Evolutionary conservation across 2,888 invertebrate species (phyloP).

Genomic region (Ceraclea dissimilis): DNA sequence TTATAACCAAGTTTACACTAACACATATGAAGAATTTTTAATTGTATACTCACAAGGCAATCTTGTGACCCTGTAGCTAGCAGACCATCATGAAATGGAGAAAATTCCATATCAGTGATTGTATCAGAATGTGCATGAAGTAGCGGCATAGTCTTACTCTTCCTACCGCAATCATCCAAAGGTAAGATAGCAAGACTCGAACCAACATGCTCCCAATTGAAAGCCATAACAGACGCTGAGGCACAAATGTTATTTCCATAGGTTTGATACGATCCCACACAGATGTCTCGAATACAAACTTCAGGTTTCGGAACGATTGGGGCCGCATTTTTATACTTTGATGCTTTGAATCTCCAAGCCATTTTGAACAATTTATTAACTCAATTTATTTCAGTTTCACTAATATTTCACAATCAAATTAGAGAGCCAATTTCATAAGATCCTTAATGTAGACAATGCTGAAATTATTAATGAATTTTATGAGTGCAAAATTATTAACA

Average conservation of each 20-base stretch:
- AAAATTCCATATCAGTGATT: slow-evolving; percentile 91
- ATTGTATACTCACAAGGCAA: slow-evolving; percentile 61
- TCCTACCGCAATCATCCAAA: slow-evolving; percentile 80
- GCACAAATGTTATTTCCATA: slow-evolving; percentile 94
- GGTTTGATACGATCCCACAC: slow-evolving; percentile 87
- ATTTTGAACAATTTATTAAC: slow-evolving; percentile 38
- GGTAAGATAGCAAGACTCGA: slow-evolving; percentile 86
- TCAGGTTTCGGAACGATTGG: slow-evolving; percentile 94
- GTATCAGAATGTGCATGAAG: slow-evolving; percentile 83
- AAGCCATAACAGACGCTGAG: slow-evolving; percentile 89
- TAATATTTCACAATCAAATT: too few relatives aligned
- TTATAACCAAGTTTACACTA: too few relatives aligned
- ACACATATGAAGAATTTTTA: too few relatives aligned
- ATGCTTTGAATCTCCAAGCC: slow-evolving; percentile 96
- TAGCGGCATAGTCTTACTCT: slow-evolving; percentile 81
- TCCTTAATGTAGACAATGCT: too few relatives aligned
- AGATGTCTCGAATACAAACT: slow-evolving; percentile 81
- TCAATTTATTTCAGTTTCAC: too few relatives aligned
- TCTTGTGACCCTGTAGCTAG: slow-evolving; percentile 87
- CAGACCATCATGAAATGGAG: slow-evolving; percentile 90
- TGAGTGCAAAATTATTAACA: too few relatives aligned
- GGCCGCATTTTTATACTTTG: slow-evolving; percentile 96
- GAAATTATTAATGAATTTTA: too few relatives aligned
- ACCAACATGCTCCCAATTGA: slow-evolving; percentile 89
- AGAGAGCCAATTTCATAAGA: too few relatives aligned